phyloP scores from a whole-genome alignment of 2,113 vertebrate species.

The Anolis sagrei region DNA sequence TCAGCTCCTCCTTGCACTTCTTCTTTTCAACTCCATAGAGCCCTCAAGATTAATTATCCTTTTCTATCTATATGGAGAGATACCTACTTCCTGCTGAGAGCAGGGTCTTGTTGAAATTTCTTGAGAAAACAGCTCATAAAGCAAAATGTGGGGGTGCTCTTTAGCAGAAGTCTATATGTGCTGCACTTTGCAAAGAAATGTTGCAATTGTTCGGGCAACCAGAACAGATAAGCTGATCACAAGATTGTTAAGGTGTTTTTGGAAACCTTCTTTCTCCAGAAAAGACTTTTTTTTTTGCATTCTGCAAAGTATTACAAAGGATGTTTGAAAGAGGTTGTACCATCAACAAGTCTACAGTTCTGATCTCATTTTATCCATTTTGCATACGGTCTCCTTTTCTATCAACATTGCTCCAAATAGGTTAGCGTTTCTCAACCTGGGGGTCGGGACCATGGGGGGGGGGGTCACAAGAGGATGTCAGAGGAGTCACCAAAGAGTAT shows the following conservation, averaged over 20 bases:
- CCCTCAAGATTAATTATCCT: neutral
- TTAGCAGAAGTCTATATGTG: neutral
- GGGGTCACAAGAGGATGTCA: too few species aligned
- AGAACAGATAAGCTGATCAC: neutral
- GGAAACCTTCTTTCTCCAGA: too few species aligned
- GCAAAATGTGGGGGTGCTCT: neutral
- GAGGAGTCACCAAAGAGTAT: too few species aligned
- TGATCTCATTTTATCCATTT: too few species aligned
- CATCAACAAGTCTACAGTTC: neutral
- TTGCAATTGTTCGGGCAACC: neutral
- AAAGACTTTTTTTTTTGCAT: neutral
- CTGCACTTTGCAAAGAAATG: neutral
- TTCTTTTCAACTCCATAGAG: neutral
- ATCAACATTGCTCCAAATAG: too few species aligned
- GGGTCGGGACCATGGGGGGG: too few species aligned
- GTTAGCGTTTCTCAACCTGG: too few species aligned
- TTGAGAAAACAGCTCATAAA: neutral
- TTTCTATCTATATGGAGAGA: neutral
- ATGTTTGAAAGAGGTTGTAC: neutral
- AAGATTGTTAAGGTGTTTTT: neutral
- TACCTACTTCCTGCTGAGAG: neutral
- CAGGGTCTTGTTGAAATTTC: neutral
- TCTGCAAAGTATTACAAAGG: neutral
- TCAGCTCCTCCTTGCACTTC: neutral
- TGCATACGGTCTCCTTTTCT: too few species aligned